A percentile compares a stretch with the other conserved stretches of the same genome.
These are phyloP conservation scores for Ditylenchus dipsaci DNA, from an alignment of 1,140 invertebrate genomes.

Conservation along the genomic window DNA sequence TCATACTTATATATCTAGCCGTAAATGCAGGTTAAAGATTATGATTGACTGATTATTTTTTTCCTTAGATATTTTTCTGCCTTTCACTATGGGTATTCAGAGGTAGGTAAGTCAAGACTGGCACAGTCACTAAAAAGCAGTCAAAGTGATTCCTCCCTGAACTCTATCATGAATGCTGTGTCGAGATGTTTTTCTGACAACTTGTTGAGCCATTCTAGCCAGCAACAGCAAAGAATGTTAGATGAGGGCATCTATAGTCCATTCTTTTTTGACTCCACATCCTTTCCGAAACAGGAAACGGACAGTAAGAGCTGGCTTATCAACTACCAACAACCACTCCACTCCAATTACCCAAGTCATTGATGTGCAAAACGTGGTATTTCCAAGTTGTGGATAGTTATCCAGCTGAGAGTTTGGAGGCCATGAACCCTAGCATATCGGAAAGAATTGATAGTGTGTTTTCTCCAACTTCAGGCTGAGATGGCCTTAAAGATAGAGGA, in stretches of 20 bases:
- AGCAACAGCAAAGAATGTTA: neutral
- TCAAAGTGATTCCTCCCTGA: conserved; percentile 12
- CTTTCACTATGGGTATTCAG: conserved; percentile 68
- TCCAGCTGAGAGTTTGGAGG: conserved; percentile 79
- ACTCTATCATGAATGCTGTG: conserved; percentile 49
- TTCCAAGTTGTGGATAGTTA: conserved; percentile 67
- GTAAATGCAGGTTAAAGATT: too few species aligned
- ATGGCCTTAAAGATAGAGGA: too few species aligned
- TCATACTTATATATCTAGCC: too few species aligned
- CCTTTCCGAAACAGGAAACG: neutral
- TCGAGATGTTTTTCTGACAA: conserved; percentile 55
- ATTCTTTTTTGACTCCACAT: neutral
- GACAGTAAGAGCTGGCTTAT: conserved; percentile 1
- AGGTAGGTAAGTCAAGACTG: conserved; percentile 72
- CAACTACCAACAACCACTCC: conserved; percentile 57
- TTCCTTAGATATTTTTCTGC: too few species aligned
- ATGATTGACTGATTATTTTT: too few species aligned
- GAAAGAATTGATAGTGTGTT: too few species aligned
- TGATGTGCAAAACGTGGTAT: conserved; percentile 66
- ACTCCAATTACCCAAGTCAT: conserved; percentile 70
- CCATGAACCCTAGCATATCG: conserved; percentile 70
- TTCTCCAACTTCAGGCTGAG: too few species aligned
- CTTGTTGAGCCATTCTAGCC: neutral
- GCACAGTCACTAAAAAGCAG: conserved; percentile 68
- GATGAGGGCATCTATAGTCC: conserved; percentile 2